Conservation (phyloP, 2,113 vertebrate genomes). For the Phocoena phocoena region DNA sequence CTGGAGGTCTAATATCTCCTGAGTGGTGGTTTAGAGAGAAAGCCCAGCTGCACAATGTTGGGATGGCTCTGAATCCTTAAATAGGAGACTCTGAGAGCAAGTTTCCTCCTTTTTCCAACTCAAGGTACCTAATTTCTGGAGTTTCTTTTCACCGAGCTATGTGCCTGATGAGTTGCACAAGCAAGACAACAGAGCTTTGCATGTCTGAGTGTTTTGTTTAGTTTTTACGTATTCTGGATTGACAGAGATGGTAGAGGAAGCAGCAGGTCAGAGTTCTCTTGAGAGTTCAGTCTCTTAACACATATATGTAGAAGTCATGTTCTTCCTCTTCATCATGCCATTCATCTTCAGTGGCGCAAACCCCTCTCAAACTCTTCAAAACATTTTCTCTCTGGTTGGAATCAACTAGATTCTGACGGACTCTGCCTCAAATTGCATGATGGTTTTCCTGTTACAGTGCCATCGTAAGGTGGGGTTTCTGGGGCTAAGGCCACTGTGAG, state of each 20-base stretch:
- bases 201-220: background rate
- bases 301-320: background rate
- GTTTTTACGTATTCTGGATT: background rate
- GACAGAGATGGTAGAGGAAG: background rate
- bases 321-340: background rate
- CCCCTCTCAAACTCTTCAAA: background rate
- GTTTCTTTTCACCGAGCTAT: background rate
- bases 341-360: background rate
- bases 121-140: background rate
- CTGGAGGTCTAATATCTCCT: background rate
- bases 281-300: background rate
- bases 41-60: too few relatives aligned
- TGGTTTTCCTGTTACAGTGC: background rate
- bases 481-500: background rate
- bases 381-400: background rate
- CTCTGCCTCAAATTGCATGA: background rate
- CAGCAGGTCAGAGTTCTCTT: background rate
- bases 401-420: background rate
- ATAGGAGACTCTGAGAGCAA: background rate
- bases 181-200: background rate
- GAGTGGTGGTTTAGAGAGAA: background rate
- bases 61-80: background rate
- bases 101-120: background rate
- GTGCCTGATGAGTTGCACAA: background rate
- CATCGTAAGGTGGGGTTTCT: background rate